A percentile compares a stretch with the other conserved stretches of the same genome.
Evolutionary conservation across 2,888 invertebrate genomes (phyloP).

Genomic region (Megalurothrips usitatus): DNA sequence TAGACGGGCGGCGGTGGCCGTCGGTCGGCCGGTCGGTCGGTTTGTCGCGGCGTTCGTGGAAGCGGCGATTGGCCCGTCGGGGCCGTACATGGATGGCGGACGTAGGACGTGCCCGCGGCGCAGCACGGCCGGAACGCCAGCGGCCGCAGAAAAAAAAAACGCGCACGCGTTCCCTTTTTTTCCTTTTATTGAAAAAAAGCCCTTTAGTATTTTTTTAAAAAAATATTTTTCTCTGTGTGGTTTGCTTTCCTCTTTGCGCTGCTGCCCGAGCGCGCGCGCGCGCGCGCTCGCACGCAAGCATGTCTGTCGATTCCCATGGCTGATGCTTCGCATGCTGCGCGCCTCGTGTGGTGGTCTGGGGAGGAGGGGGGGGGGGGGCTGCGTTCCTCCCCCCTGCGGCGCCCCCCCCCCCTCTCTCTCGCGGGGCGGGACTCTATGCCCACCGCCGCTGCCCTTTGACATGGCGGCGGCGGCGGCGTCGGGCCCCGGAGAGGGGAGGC

Average conservation of each 20-base stretch:
- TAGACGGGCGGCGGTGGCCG: neutral
- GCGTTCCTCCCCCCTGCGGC: neutral
- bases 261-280: neutral
- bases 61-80: no score
- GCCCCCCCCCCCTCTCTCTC: neutral
- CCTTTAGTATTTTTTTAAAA: neutral
- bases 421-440: no score
- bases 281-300: no score
- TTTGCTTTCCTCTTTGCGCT: neutral
- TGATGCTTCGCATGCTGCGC: no score
- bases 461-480: neutral
- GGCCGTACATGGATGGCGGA: neutral
- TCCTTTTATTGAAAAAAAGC: neutral
- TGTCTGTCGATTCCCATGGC: no score
- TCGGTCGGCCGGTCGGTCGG: no score
- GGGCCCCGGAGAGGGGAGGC: neutral
- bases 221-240: neutral
- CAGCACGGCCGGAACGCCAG: no score
- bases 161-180: neutral
- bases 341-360: no score
- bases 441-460: neutral
- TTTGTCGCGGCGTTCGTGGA: slow-evolving; percentile 1
- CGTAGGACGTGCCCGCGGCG: no score
- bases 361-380: no score
- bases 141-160: neutral